phyloP scores from a whole-genome alignment of 2,797 vertebrate genomes.

The Staurois parvus region DNA sequence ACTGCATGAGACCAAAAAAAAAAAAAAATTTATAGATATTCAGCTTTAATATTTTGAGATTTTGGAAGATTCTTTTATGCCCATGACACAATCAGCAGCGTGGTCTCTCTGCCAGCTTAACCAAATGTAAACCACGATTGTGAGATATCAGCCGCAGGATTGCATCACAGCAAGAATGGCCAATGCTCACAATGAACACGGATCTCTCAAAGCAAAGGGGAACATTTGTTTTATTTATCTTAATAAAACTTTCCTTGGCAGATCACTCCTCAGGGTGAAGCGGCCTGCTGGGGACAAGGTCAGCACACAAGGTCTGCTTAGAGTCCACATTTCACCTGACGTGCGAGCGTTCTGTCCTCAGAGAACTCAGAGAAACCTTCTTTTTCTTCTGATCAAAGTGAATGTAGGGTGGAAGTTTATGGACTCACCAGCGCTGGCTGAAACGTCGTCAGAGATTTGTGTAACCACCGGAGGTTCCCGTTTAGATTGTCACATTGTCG shows the following conservation, averaged over 20 bases:
- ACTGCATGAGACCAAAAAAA: no score
- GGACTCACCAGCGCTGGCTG: conserved; percentile 81
- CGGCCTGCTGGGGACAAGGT: conserved; percentile 13
- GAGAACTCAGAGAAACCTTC: neutral
- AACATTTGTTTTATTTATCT: conserved; percentile 24
- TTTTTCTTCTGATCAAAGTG: neutral
- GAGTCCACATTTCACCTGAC: neutral
- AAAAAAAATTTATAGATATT: no score
- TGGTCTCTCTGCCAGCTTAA: neutral
- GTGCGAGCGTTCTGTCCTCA: neutral
- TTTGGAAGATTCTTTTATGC: neutral
- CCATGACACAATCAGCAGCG: neutral
- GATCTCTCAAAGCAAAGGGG: neutral
- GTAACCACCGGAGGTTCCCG: conserved; percentile 80
- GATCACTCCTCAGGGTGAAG: neutral
- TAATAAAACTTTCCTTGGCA: neutral
- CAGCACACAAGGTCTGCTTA: neutral
- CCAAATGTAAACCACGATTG: neutral
- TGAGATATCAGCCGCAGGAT: neutral
- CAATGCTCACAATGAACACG: no score
- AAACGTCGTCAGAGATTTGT: conserved; percentile 74
- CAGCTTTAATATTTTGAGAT: no score
- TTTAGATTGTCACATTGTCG: conserved; percentile 76
- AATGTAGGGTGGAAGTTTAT: neutral
- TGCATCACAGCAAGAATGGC: no score